A percentile compares a stretch with the other conserved stretches of the same genome.
Evolutionary conservation across 2,888 invertebrate species (phyloP).

Genomic region (Amorpha juglandis): DNA sequence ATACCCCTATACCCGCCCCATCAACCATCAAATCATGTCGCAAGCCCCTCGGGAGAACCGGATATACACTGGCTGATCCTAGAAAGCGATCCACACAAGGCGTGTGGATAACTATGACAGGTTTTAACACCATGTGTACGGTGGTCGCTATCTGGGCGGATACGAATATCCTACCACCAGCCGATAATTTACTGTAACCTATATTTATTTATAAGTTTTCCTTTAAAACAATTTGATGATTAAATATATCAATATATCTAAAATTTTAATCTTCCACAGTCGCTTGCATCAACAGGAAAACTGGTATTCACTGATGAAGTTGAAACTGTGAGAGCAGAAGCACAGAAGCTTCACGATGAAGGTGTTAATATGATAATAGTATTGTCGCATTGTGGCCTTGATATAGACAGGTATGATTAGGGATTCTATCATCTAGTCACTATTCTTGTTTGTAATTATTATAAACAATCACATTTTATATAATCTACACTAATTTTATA

Average conservation of each 20-base stretch:
- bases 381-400: slow-evolving; percentile 91
- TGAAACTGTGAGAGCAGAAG: slow-evolving; percentile 86
- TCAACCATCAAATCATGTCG: too few relatives aligned
- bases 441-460: not conserved
- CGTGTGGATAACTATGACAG: too few relatives aligned
- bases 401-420: slow-evolving; percentile 82
- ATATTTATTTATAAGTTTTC: not conserved
- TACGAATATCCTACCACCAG: too few relatives aligned
- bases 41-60: too few relatives aligned
- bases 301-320: slow-evolving; percentile 88
- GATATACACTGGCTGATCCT: too few relatives aligned
- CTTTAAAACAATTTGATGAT: not conserved
- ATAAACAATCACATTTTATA: too few relatives aligned
- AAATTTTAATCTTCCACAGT: slow-evolving; percentile 65
- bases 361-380: slow-evolving; percentile 91
- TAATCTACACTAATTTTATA: too few relatives aligned
- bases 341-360: slow-evolving; percentile 84
- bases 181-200: not conserved
- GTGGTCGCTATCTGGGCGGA: too few relatives aligned
- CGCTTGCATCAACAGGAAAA: slow-evolving; percentile 86
- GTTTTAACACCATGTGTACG: too few relatives aligned
- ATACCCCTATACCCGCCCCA: too few relatives aligned
- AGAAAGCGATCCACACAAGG: too few relatives aligned
- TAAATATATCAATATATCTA: not conserved
- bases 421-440: not conserved